A percentile compares a stretch with the other conserved stretches of the same genome.
These are phyloP conservation scores for Tholera decimalis DNA, from an alignment of 2,888 invertebrate species.

Conservation along the genomic window DNA sequence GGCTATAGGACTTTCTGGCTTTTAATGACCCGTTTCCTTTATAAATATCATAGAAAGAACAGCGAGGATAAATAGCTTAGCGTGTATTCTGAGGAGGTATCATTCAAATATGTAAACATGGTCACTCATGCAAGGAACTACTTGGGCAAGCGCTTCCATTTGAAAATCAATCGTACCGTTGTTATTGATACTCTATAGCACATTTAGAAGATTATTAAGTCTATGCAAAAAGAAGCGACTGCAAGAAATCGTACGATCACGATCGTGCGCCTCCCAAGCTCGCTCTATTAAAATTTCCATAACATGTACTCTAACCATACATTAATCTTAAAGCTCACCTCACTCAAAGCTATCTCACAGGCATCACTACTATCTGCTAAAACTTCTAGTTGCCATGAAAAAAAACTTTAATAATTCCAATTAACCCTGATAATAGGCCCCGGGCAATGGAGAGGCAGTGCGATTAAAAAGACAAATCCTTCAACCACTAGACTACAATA, in stretches of 20 bases:
- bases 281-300: constrained; percentile 84
- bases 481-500: constrained; percentile 89
- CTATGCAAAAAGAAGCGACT: constrained; percentile 48
- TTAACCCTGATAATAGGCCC: constrained; percentile 91
- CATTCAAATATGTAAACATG: too few species aligned
- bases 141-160: too few species aligned
- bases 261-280: constrained; percentile 44
- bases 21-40: too few species aligned
- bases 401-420: constrained; percentile 90
- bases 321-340: constrained; percentile 85
- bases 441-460: constrained; percentile 82
- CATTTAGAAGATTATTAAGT: constrained; percentile 53
- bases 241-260: constrained; percentile 55
- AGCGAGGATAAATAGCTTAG: too few species aligned
- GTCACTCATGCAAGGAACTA: too few species aligned
- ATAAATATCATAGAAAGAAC: too few species aligned
- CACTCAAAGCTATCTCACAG: constrained; percentile 80
- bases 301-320: constrained; percentile 82
- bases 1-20: too few species aligned
- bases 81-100: too few species aligned
- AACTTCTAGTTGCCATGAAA: constrained; percentile 85
- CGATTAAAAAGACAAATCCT: constrained; percentile 91
- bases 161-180: not conserved
- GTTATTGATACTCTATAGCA: constrained; percentile 5
- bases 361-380: constrained; percentile 86